A percentile compares a stretch with the other conserved stretches of the same genome.
Evolutionary conservation across 2,797 vertebrate genomes (phyloP).

Genomic region (Enteromius radiatus): DNA sequence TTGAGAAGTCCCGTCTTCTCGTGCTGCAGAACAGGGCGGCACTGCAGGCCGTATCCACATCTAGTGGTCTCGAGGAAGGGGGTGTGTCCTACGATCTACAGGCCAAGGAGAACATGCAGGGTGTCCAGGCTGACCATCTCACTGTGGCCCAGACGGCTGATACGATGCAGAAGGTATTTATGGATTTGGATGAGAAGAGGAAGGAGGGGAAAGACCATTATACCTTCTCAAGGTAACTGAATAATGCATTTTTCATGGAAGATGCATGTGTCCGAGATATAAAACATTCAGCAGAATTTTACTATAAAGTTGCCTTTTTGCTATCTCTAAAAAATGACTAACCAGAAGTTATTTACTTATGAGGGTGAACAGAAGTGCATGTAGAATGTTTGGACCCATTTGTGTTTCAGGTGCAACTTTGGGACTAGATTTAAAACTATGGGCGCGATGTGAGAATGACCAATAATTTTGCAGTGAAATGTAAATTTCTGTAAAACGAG

Average conservation of each 20-base stretch:
- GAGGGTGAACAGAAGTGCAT: background rate
- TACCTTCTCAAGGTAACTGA: slow-evolving; percentile 68
- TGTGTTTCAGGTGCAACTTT: background rate
- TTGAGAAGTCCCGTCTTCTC: slow-evolving; percentile 77
- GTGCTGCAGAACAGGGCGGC: slow-evolving; percentile 80
- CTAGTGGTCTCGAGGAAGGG: slow-evolving; percentile 75
- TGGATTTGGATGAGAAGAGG: slow-evolving; percentile 75
- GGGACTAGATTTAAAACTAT: background rate
- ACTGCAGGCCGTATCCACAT: slow-evolving; percentile 73
- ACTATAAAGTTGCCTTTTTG: background rate
- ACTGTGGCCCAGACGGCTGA: slow-evolving; percentile 70
- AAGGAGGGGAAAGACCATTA: slow-evolving; percentile 70
- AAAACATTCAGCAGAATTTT: background rate
- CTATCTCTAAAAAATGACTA: background rate
- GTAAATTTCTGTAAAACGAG: background rate
- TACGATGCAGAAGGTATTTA: slow-evolving; percentile 78
- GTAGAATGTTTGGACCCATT: background rate
- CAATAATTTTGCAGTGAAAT: background rate
- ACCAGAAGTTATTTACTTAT: background rate
- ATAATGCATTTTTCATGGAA: background rate
- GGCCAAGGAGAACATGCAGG: slow-evolving; percentile 74
- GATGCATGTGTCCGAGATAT: background rate
- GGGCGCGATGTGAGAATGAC: background rate
- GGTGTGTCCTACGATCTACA: slow-evolving; percentile 74
- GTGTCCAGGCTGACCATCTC: slow-evolving; percentile 72